These are phyloP conservation scores for Aldabrachelys gigantea DNA, from an alignment of 2,113 vertebrate genomes.

Conservation along the genomic window DNA sequence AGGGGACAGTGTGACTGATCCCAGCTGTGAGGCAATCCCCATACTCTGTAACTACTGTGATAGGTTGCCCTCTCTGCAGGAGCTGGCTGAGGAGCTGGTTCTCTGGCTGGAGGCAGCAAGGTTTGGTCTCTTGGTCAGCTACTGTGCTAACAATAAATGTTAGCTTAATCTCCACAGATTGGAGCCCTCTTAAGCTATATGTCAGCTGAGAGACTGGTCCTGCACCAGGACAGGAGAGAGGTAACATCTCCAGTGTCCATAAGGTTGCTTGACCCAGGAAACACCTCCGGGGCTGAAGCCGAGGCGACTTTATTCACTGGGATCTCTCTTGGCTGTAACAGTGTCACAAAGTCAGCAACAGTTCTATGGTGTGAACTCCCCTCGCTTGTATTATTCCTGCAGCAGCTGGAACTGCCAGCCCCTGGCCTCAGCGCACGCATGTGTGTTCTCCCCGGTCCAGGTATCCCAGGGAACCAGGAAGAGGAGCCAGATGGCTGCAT, in stretches of 20 bases:
- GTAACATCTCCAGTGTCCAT: background rate
- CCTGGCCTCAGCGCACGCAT: background rate
- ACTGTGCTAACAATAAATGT: background rate
- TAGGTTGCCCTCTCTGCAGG: background rate
- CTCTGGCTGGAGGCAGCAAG: background rate
- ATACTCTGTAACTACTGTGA: background rate
- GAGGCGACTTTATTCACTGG: background rate
- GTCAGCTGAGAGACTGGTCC: background rate
- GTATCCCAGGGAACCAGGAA: background rate
- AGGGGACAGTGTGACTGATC: background rate
- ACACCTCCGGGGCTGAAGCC: background rate
- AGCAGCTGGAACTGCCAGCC: background rate
- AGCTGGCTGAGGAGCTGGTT: background rate
- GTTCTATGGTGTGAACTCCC: background rate
- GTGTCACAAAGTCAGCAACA: background rate
- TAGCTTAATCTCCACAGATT: background rate
- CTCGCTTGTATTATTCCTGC: background rate
- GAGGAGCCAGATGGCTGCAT: background rate
- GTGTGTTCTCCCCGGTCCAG: background rate
- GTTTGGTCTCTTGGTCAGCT: background rate
- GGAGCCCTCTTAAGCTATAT: background rate
- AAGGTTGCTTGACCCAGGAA: background rate
- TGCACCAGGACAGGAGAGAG: background rate
- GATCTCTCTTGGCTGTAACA: background rate
- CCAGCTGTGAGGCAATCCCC: background rate